phyloP scores from a whole-genome alignment of 1,140 invertebrate species.

The Stenopsyche tienmushanensis region DNA sequence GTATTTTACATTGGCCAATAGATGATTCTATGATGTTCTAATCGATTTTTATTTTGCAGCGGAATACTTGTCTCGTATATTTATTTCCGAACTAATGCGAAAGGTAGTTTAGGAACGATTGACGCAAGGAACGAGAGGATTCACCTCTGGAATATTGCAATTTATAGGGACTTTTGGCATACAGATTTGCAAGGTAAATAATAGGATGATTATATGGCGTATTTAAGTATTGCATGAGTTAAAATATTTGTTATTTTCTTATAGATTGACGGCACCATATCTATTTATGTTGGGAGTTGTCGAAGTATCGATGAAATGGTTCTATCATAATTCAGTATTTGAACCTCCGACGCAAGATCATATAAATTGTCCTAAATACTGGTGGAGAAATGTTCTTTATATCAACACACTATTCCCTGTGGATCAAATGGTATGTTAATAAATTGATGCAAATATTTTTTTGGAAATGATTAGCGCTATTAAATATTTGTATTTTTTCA shows the following conservation, averaged over 20 bases:
- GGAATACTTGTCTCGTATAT: conserved; percentile 79
- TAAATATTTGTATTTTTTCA: conserved; percentile 48
- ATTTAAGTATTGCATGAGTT: too few relatives aligned
- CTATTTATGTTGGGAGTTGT: conserved; percentile 79
- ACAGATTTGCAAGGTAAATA: conserved; percentile 73
- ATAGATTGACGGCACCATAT: conserved; percentile 78
- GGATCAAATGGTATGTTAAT: conserved; percentile 73
- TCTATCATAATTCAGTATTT: conserved; percentile 76
- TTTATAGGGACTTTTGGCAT: conserved; percentile 77
- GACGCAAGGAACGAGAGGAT: conserved; percentile 68
- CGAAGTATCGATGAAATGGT: conserved; percentile 79
- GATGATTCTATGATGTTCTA: not conserved
- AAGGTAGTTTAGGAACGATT: conserved; percentile 74
- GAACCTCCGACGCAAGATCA: conserved; percentile 79
- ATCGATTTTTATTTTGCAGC: conserved; percentile 56
- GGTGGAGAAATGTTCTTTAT: conserved; percentile 83
- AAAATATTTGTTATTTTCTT: conserved; percentile 36
- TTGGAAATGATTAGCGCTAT: too few relatives aligned
- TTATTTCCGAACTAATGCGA: conserved; percentile 80
- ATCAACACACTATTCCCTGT: conserved; percentile 83
- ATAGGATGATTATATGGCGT: too few relatives aligned
- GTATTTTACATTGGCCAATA: not conserved
- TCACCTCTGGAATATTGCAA: conserved; percentile 69
- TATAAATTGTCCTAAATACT: conserved; percentile 78
- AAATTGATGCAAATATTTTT: not conserved